These are phyloP conservation scores for Cacatua alba DNA, from an alignment of 2,113 vertebrate species.

Conservation along the genomic window DNA sequence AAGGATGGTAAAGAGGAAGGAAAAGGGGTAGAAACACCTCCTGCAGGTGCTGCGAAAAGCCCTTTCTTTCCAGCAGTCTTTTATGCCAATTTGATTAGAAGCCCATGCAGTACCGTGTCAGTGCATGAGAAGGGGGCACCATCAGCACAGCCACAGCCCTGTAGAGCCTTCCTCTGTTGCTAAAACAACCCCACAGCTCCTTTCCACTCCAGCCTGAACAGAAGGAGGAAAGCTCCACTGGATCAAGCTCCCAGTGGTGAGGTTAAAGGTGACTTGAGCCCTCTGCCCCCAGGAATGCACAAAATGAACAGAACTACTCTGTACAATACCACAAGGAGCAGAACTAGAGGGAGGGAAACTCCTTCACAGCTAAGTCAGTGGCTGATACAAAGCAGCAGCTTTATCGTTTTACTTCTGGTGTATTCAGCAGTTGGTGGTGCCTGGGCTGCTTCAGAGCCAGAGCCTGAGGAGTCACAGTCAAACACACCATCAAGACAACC, in stretches of 20 bases:
- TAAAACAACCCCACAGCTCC: neutral
- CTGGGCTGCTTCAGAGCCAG: neutral
- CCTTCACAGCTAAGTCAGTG: rapidly evolving
- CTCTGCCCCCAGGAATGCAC: neutral
- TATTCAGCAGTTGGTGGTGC: no score
- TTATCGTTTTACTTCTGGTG: neutral
- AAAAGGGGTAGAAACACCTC: neutral
- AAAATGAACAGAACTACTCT: rapidly evolving
- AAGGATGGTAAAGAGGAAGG: neutral
- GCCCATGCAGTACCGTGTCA: neutral
- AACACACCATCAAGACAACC: neutral
- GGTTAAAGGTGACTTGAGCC: neutral
- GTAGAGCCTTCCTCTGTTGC: neutral
- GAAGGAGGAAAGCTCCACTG: neutral
- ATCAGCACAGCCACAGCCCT: no score
- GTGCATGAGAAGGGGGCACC: neutral
- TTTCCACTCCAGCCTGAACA: neutral
- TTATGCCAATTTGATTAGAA: neutral
- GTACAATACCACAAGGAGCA: neutral
- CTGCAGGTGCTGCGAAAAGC: neutral
- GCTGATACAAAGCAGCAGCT: neutral
- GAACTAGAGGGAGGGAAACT: neutral
- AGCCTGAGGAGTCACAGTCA: neutral
- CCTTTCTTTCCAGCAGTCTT: neutral
- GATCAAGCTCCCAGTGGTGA: neutral